Evolutionary conservation across 2,113 vertebrate genomes (phyloP), one percentile per base, ranked within the genome.

Genomic region (Calyptommatus sinebrachiatus): DNA sequence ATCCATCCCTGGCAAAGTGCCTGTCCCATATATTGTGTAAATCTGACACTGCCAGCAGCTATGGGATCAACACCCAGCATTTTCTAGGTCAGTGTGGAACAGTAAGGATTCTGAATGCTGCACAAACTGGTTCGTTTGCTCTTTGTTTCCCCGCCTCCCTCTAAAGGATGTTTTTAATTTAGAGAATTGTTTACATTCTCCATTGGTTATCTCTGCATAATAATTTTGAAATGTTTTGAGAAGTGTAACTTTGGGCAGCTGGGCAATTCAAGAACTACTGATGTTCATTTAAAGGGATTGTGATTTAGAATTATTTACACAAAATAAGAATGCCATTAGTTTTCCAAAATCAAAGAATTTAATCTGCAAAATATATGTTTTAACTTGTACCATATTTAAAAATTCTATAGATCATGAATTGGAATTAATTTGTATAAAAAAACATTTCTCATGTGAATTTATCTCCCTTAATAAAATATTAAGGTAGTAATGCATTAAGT

Each of bases 11-110:
- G 35, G 35, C 53, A 71, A 70, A 61, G 31, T 28, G n/a, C 24
- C 41, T 9, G 45, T 67, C 57, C 62, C 29, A 41, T 80, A 66
- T 60, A 57, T 35, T 21, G 62, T 48, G 41, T 35, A n/a, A 10
- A 80, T 22, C 24, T n/a, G 62, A 24, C 9, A 0, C 4, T 50
- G 22, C 71, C 35, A 9, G 29, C 50, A 41, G 10, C 18, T 9
- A 57, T n/a, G 61, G 16, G 21, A 6, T 45, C 16, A 7, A 73
- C 16, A 4, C 71, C 31, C 46, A 45, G 6, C 21, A 2, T 67
- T 77, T 66, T 80, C 24, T 73, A 67, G 71, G 78, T 73, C 78
- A 73, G 24, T 80, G 8, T 53, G 35, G n/a, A 31, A 60, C 53
- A 31, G 35, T 11, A 29, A 16, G 14, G 57, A 14, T 69, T 57